Evolutionary conservation across 2,888 invertebrate genomes (phyloP).

Genomic region (Torymus auratus): DNA sequence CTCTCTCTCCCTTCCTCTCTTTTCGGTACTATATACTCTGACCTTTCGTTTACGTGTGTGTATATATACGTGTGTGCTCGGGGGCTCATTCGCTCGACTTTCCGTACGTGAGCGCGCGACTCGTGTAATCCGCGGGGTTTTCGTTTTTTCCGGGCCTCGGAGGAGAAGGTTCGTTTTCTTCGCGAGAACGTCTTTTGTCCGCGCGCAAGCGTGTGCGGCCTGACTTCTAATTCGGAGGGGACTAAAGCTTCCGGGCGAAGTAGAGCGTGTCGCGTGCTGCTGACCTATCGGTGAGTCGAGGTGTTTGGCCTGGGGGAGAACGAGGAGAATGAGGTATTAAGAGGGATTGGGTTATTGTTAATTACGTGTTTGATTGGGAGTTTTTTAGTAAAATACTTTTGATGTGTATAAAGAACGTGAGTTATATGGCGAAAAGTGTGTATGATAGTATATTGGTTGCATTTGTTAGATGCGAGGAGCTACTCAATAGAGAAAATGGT

Average conservation of each 20-base stretch:
- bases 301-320: too few relatives aligned
- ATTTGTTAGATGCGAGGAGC: too few relatives aligned
- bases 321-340: too few relatives aligned
- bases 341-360: too few relatives aligned
- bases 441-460: too few relatives aligned
- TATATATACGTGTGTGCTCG: background rate
- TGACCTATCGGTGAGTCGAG: slow-evolving; percentile 17
- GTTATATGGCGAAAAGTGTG: too few relatives aligned
- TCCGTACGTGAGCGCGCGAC: slow-evolving; percentile 32
- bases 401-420: too few relatives aligned
- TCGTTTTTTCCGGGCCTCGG: background rate
- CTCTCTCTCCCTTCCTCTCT: background rate
- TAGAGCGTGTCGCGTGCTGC: slow-evolving; percentile 3
- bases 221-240: slow-evolving; percentile 45
- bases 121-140: slow-evolving; percentile 42
- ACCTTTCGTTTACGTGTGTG: slow-evolving; percentile 32
- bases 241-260: background rate
- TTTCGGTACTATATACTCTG: background rate
- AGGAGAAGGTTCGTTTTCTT: background rate
- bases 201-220: background rate
- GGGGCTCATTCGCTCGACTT: slow-evolving; percentile 3
- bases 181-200: slow-evolving; percentile 21
- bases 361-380: too few relatives aligned
- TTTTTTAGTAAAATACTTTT: too few relatives aligned
- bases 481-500: too few relatives aligned